These are phyloP conservation scores for Tragelaphus scriptus DNA, from an alignment of 2,113 vertebrate genomes.

Conservation along the genomic window DNA sequence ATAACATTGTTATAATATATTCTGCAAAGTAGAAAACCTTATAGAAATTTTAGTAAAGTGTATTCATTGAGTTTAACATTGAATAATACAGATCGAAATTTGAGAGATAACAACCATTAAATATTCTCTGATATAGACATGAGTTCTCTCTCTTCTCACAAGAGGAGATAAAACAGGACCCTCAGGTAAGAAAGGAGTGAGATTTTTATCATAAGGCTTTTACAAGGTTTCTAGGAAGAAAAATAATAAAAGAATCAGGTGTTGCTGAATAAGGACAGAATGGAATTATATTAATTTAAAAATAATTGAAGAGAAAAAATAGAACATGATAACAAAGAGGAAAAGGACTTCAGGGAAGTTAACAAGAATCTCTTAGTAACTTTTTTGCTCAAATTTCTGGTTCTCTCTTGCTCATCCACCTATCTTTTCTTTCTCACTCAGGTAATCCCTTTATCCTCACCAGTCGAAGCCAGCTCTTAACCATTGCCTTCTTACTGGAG, in stretches of 20 bases:
- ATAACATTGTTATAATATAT: background rate
- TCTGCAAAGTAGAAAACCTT: conserved; percentile 9
- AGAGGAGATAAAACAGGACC: background rate
- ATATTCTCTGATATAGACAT: background rate
- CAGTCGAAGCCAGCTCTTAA: background rate
- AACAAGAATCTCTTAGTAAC: background rate
- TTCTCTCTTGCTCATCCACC: background rate
- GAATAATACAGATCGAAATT: background rate
- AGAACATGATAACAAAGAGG: background rate
- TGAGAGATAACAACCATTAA: conserved; percentile 13
- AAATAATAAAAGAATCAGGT: conserved; percentile 17
- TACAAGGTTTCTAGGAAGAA: conserved; percentile 17
- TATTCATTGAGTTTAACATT: conserved; percentile 15
- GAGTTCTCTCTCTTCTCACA: background rate
- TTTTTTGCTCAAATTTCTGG: background rate
- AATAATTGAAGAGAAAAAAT: conserved; percentile 2
- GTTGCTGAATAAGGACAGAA: background rate
- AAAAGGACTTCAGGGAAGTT: background rate
- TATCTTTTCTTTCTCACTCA: background rate
- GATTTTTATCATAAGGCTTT: background rate
- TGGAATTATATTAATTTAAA: conserved; percentile 17
- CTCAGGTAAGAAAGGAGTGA: conserved; percentile 2
- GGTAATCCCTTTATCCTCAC: background rate
- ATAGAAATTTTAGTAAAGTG: background rate
- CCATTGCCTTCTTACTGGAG: background rate